Percentiles rank a stretch among this genome's conserved stretches.
These are phyloP conservation scores for Unio delphinus DNA, from an alignment of 2,888 invertebrate genomes.

Conservation along the genomic window DNA sequence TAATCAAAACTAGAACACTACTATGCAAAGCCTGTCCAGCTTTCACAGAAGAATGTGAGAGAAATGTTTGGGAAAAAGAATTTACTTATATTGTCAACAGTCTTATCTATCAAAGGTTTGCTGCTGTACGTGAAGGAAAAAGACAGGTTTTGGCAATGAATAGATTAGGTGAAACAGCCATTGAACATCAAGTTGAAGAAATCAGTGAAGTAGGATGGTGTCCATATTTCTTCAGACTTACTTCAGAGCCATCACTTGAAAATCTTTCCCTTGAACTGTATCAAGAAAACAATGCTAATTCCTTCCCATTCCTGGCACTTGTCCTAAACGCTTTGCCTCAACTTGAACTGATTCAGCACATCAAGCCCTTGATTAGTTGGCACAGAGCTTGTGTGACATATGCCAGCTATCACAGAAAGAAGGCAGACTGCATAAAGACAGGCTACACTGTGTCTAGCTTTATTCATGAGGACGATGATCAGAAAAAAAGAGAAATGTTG, in stretches of 20 bases:
- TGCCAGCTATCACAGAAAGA: constrained; percentile 32
- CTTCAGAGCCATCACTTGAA: constrained; percentile 3
- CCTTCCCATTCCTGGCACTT: constrained; percentile 16
- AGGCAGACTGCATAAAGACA: constrained; percentile 25
- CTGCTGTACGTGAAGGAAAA: neutral
- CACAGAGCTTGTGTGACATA: constrained; percentile 24
- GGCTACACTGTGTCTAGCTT: constrained; percentile 17
- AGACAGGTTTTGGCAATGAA: neutral
- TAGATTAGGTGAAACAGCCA: neutral
- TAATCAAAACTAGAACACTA: neutral
- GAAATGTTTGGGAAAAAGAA: constrained; percentile 6
- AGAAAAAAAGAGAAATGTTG: neutral
- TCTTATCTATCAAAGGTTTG: constrained; percentile 6
- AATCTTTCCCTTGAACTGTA: constrained; percentile 17
- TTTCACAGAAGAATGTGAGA: neutral
- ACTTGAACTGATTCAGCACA: constrained; percentile 20
- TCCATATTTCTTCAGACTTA: constrained; percentile 18
- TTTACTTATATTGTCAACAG: constrained; percentile 6
- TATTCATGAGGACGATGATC: constrained; percentile 3
- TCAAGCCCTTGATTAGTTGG: constrained; percentile 35
- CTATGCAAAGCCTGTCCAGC: neutral
- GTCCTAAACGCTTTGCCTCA: constrained; percentile 9
- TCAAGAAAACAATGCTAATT: neutral
- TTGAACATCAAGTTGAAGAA: constrained; percentile 3
- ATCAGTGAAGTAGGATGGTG: neutral